These are phyloP conservation scores for Campoletis raptor DNA, from an alignment of 2,888 invertebrate species.

Conservation along the genomic window DNA sequence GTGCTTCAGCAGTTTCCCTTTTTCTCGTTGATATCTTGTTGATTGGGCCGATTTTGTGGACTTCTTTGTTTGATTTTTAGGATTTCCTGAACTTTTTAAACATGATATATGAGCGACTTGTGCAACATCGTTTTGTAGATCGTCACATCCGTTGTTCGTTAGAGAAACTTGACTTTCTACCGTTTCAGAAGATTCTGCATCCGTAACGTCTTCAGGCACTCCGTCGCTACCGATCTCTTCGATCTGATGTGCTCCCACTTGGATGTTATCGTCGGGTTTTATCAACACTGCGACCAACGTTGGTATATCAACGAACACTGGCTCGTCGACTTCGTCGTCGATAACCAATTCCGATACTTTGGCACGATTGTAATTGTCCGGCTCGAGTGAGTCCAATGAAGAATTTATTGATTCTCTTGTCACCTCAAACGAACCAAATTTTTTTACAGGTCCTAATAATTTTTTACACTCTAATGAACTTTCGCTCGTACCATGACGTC, in stretches of 20 bases:
- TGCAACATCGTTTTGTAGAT: background rate
- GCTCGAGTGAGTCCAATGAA: constrained; percentile 43
- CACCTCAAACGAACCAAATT: constrained; percentile 74
- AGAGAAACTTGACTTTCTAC: constrained; percentile 39
- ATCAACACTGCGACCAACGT: constrained; percentile 80
- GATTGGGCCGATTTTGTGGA: background rate
- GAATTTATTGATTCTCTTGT: constrained; percentile 51
- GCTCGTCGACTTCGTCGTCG: constrained; percentile 74
- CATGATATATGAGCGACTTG: background rate
- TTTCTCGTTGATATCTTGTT: constrained; percentile 7
- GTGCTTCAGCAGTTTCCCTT: constrained; percentile 74
- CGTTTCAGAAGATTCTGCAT: constrained; percentile 70
- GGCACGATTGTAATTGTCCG: constrained; percentile 72
- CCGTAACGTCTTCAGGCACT: constrained; percentile 73
- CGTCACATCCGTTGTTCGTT: background rate
- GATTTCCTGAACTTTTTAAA: background rate
- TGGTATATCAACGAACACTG: constrained; percentile 80
- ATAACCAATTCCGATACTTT: constrained; percentile 74
- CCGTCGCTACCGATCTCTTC: constrained; percentile 77
- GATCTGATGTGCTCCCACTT: constrained; percentile 73
- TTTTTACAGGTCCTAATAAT: constrained; percentile 56
- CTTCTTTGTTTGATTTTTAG: background rate
- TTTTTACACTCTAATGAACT: constrained; percentile 58
- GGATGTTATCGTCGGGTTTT: constrained; percentile 76
- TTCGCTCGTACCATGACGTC: constrained; percentile 73